A percentile compares a stretch with the other conserved stretches of the same genome.
Evolutionary conservation across 1,140 invertebrate species (phyloP).

Genomic region (Littorina saxatilis): DNA sequence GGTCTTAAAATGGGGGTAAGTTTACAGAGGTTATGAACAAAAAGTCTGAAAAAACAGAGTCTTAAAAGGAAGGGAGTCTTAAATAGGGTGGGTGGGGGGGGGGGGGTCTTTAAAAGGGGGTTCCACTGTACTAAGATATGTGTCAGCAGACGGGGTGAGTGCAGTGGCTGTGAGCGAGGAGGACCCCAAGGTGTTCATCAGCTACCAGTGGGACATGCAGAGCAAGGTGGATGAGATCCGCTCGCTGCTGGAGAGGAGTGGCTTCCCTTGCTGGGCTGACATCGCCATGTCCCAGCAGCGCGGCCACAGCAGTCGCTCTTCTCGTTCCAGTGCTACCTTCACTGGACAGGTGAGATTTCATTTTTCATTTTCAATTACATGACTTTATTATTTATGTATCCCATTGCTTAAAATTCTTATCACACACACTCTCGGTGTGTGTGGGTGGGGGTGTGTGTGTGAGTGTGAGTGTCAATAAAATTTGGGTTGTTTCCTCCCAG

Average conservation of each 20-base stretch:
- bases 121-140: no score
- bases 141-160: conserved; percentile 42
- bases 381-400: neutral
- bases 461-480: neutral
- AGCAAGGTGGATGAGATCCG: conserved; percentile 73
- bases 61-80: no score
- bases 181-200: conserved; percentile 75
- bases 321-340: conserved; percentile 48
- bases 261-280: conserved; percentile 77
- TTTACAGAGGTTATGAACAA: no score
- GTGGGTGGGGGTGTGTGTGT: neutral
- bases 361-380: neutral
- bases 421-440: neutral
- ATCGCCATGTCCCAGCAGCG: conserved; percentile 67
- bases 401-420: no score
- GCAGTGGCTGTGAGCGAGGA: conserved; percentile 43
- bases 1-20: no score
- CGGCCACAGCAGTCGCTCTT: conserved; percentile 67
- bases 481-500: no score
- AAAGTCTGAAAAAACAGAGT: no score
- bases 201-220: conserved; percentile 77
- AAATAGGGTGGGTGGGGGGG: no score
- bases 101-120: no score
- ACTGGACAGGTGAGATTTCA: conserved; percentile 31
- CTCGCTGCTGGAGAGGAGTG: conserved; percentile 72